phyloP scores from a whole-genome alignment of 2,888 invertebrate genomes.

The Caenorhabditis panamensis region DNA sequence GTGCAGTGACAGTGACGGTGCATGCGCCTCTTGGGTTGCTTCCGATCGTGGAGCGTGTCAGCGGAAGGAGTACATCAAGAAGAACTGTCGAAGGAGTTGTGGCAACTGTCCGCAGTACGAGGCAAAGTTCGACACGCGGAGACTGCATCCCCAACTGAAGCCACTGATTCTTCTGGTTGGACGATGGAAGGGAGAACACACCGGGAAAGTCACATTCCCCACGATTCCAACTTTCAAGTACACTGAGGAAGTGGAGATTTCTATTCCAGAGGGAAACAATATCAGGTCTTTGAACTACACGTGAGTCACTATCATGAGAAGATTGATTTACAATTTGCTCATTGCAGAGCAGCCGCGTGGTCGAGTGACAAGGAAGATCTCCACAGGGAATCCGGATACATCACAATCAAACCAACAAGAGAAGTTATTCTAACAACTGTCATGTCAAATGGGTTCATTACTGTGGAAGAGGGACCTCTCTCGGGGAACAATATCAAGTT shows the following conservation, averaged over 20 bases:
- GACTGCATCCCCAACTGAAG: constrained; percentile 41
- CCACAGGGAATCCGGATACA: constrained; percentile 58
- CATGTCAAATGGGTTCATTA: constrained; percentile 63
- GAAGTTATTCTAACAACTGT: constrained; percentile 60
- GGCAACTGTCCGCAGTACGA: constrained; percentile 50
- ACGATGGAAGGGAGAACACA: constrained; percentile 59
- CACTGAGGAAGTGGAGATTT: constrained; percentile 58
- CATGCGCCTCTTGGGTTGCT: constrained; percentile 48
- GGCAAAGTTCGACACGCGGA: constrained; percentile 43
- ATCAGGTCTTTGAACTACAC: constrained; percentile 56
- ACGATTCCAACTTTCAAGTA: constrained; percentile 63
- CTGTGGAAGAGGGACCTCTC: constrained; percentile 55
- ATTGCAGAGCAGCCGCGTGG: constrained; percentile 54
- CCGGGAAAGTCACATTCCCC: constrained; percentile 59
- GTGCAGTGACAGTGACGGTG: constrained; percentile 47
- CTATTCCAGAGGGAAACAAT: constrained; percentile 53
- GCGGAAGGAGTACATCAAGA: constrained; percentile 57
- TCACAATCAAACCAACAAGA: constrained; percentile 54
- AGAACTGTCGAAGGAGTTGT: constrained; percentile 58
- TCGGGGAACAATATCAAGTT: constrained; percentile 53
- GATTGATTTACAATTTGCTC: no score
- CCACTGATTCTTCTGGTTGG: constrained; percentile 44
- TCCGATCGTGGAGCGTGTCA: constrained; percentile 43
- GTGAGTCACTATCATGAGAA: constrained; percentile 15
- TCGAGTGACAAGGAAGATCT: constrained; percentile 59